A percentile compares a stretch with the other conserved stretches of the same genome.
These are phyloP conservation scores for Peromyscus polionotus DNA, from an alignment of 2,113 vertebrate species.

Conservation along the genomic window DNA sequence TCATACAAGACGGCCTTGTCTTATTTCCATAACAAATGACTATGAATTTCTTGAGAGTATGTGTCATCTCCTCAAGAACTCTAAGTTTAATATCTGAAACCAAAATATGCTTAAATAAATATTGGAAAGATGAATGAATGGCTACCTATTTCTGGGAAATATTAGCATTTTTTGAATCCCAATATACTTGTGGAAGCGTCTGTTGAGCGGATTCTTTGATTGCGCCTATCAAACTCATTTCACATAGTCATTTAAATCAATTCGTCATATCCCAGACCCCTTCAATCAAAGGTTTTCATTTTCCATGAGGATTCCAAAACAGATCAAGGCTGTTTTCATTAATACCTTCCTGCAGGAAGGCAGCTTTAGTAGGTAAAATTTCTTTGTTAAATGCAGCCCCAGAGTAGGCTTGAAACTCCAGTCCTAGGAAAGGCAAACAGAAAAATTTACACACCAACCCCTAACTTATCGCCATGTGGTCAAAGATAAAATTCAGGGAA, in stretches of 20 bases:
- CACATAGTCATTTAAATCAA: background rate
- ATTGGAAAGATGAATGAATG: background rate
- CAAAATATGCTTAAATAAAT: slow-evolving; percentile 34
- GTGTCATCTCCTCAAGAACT: background rate
- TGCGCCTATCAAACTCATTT: background rate
- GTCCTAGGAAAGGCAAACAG: background rate
- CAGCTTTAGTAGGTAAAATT: background rate
- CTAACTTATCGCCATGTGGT: background rate
- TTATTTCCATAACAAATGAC: slow-evolving; percentile 4
- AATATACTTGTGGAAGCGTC: background rate
- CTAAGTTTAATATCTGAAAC: background rate
- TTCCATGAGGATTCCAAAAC: background rate
- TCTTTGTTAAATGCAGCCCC: background rate
- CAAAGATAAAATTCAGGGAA: background rate
- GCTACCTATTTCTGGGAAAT: background rate
- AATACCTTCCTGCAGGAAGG: background rate
- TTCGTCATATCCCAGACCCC: background rate
- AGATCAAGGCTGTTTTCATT: background rate
- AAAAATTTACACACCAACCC: background rate
- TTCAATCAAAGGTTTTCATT: background rate
- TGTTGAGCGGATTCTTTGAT: background rate
- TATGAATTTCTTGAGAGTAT: slow-evolving; percentile 44
- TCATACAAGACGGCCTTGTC: background rate
- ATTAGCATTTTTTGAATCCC: slow-evolving; percentile 18
- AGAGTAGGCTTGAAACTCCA: background rate